A percentile compares a stretch with the other conserved stretches of the same genome.
phyloP scores from a whole-genome alignment of 2,888 invertebrate species.

The Slavum lentiscoides region DNA sequence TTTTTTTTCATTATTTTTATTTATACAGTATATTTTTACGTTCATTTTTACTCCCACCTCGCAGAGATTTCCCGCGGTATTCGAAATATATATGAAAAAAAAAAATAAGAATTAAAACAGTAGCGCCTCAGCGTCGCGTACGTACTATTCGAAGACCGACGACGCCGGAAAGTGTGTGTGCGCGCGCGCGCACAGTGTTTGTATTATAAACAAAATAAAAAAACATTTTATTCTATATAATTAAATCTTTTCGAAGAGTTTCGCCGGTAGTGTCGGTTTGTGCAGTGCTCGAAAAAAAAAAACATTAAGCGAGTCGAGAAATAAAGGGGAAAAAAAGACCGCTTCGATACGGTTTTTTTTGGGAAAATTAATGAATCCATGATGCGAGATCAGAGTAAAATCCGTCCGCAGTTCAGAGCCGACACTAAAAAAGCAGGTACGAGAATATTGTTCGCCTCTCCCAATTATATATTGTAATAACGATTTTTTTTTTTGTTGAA shows the following conservation, averaged over 20 bases:
- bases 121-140: not conserved
- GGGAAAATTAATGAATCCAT: not conserved
- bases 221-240: too few species aligned
- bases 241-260: not conserved
- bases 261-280: too few species aligned
- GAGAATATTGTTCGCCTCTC: too few species aligned
- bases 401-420: slow-evolving; percentile 41
- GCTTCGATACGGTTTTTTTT: not conserved
- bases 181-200: slow-evolving; percentile 19
- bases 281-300: too few species aligned
- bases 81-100: slow-evolving; percentile 26
- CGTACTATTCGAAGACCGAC: slow-evolving; percentile 27
- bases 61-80: slow-evolving; percentile 45
- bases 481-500: too few species aligned
- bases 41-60: slow-evolving; percentile 50
- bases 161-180: slow-evolving; percentile 9
- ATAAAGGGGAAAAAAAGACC: too few species aligned
- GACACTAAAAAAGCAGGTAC: slow-evolving; percentile 51
- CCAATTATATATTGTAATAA: too few species aligned
- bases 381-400: slow-evolving; percentile 48
- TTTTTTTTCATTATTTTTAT: slow-evolving; percentile 45
- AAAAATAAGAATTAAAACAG: too few species aligned
- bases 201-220: too few species aligned
- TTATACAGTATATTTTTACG: slow-evolving; percentile 52
- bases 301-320: too few species aligned